phyloP scores from a whole-genome alignment of 2,888 invertebrate genomes.

The Metellina segmentata region DNA sequence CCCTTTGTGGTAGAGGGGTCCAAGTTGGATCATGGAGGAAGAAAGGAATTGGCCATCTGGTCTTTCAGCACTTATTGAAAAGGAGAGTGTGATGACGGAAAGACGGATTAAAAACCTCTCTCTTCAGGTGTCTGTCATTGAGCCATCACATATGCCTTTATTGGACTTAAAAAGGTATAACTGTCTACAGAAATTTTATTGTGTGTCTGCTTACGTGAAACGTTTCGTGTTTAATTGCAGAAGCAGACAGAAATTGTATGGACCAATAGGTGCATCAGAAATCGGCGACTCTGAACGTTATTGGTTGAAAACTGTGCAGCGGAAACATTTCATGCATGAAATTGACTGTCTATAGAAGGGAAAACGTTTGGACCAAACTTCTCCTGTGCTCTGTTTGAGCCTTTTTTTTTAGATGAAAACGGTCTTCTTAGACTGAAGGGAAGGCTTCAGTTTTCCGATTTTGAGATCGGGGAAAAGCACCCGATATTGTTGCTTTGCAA shows the following conservation, averaged over 20 bases:
- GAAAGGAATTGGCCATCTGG: not conserved
- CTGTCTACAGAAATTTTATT: not conserved
- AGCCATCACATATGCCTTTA: no score
- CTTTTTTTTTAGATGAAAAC: not conserved
- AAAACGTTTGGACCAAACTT: not conserved
- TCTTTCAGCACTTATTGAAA: not conserved
- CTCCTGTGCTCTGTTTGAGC: not conserved
- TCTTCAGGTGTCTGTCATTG: not conserved
- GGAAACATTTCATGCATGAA: not conserved
- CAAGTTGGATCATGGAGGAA: not conserved
- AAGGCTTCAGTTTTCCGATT: not conserved
- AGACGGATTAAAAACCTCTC: not conserved
- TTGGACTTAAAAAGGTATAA: not conserved
- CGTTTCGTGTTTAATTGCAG: not conserved
- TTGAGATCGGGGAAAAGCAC: not conserved
- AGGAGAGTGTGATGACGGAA: not conserved
- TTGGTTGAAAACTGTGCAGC: constrained; percentile 6
- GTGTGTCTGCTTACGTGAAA: not conserved
- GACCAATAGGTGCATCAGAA: not conserved
- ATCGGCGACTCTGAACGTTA: not conserved
- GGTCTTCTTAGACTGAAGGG: not conserved
- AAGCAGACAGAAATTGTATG: not conserved
- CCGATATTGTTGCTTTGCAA: not conserved
- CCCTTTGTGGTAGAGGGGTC: not conserved
- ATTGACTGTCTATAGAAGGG: not conserved